phyloP scores from a whole-genome alignment of 2,888 invertebrate species.

The Hypomecis punctinalis region DNA sequence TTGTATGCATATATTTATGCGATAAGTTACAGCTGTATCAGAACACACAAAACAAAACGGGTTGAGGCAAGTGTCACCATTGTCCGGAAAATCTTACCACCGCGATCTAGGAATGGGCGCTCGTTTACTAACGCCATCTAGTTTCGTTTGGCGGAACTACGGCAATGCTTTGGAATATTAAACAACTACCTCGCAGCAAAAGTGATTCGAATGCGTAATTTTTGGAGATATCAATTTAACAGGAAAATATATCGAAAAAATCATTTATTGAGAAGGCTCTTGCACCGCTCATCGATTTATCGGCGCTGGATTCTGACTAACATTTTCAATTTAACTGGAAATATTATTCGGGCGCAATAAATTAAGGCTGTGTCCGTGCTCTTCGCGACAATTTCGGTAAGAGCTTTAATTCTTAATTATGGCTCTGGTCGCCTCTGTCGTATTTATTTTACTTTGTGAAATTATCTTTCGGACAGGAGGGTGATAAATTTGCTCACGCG shows the following conservation, averaged over 20 bases:
- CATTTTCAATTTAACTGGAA: conserved; percentile 71
- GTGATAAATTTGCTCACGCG: conserved; percentile 69
- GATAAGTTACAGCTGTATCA: no score
- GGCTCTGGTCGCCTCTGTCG: conserved; percentile 63
- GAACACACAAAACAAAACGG: no score
- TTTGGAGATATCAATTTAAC: conserved; percentile 43
- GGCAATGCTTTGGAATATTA: no score
- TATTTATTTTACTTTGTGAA: conserved; percentile 75
- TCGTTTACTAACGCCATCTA: no score
- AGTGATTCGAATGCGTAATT: conserved; percentile 39
- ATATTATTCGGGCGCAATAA: conserved; percentile 70
- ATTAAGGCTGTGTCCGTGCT: conserved; percentile 62
- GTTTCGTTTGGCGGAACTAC: no score
- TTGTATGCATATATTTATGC: no score
- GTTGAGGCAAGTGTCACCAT: no score
- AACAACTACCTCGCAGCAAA: conserved; percentile 26
- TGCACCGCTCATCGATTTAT: conserved; percentile 62
- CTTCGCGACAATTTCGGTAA: conserved; percentile 71
- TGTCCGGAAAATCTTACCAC: no score
- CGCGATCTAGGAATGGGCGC: no score
- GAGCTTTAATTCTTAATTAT: conserved; percentile 81
- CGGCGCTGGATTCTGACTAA: conserved; percentile 61
- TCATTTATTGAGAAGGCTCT: conserved; percentile 51
- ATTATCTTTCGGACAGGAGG: conserved; percentile 58
- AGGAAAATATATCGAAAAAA: conserved; percentile 36